Percentiles rank a stretch among this genome's conserved stretches.
Conservation (phyloP, 2,888 invertebrate genomes). For the Caenorhabditis sulstoni region DNA sequence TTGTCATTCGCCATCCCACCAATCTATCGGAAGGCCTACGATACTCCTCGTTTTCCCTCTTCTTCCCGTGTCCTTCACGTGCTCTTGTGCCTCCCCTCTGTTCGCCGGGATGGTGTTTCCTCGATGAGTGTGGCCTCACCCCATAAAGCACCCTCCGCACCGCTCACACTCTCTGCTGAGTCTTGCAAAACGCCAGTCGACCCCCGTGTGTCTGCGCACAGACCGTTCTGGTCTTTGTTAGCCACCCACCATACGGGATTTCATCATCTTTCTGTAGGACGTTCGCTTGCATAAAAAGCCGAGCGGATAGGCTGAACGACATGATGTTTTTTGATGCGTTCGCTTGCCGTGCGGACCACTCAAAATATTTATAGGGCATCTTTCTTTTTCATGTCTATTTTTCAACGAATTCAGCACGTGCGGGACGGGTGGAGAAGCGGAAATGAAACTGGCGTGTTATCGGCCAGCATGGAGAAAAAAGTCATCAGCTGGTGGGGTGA, state of each 20-base stretch:
- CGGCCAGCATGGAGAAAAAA: not conserved
- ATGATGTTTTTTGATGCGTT: constrained; percentile 7
- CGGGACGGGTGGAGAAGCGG: not conserved
- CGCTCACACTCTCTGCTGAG: constrained; percentile 6
- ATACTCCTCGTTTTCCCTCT: not conserved
- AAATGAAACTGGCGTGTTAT: constrained; percentile 5
- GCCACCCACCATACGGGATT: constrained; percentile 30
- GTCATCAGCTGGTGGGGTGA: constrained; percentile 52
- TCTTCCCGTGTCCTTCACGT: constrained; percentile 47
- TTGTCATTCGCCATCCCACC: not conserved
- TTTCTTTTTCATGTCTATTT: constrained; percentile 13
- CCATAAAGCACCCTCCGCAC: constrained; percentile 18
- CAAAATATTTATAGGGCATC: constrained; percentile 43
- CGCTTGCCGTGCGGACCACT: not conserved
- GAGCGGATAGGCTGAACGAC: not conserved
- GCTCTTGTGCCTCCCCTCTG: constrained; percentile 19
- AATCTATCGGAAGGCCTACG: not conserved
- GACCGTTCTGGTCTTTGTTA: constrained; percentile 31
- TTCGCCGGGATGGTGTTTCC: constrained; percentile 23
- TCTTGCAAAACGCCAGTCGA: constrained; percentile 11
- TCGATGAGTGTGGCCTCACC: constrained; percentile 37
- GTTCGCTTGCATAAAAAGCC: not conserved
- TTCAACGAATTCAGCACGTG: not conserved
- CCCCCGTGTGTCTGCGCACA: constrained; percentile 8
- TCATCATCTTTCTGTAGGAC: constrained; percentile 41